These are phyloP conservation scores for Polydrusus cervinus DNA, from an alignment of 2,888 invertebrate genomes.

Conservation along the genomic window DNA sequence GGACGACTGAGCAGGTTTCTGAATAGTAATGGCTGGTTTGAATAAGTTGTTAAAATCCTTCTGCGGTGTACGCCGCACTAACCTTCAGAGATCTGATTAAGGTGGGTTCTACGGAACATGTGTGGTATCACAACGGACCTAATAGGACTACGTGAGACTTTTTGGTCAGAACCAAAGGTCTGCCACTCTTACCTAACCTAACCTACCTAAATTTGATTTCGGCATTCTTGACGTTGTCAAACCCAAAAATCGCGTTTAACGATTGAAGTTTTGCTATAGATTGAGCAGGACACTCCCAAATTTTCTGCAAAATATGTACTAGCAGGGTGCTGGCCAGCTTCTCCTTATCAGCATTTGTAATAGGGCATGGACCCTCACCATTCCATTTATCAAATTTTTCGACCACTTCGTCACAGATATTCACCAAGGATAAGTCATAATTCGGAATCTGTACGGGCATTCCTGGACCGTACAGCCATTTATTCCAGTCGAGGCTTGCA, in stretches of 20 bases:
- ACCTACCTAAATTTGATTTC: slow-evolving; percentile 82
- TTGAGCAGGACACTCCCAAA: slow-evolving; percentile 75
- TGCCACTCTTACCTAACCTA: too few species aligned
- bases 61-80: too few species aligned
- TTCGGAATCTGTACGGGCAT: slow-evolving; percentile 91
- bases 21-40: too few species aligned
- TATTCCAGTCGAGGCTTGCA: slow-evolving; percentile 85
- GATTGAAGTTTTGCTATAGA: slow-evolving; percentile 75
- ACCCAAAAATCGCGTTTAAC: slow-evolving; percentile 78
- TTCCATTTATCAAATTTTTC: slow-evolving; percentile 75
- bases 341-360: slow-evolving; percentile 75
- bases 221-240: slow-evolving; percentile 80
- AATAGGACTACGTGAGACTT: too few species aligned
- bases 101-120: too few species aligned
- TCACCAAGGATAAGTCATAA: slow-evolving; percentile 81
- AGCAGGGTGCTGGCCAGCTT: slow-evolving; percentile 77
- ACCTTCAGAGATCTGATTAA: too few species aligned
- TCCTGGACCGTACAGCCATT: slow-evolving; percentile 87
- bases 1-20: too few species aligned
- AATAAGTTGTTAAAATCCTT: too few species aligned
- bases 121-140: too few species aligned
- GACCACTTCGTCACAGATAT: slow-evolving; percentile 74
- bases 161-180: too few species aligned
- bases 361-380: slow-evolving; percentile 68
- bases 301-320: slow-evolving; percentile 79